A percentile compares a stretch with the other conserved stretches of the same genome.
These are phyloP conservation scores for Cantharis nigra DNA, from an alignment of 2,888 invertebrate species.

Conservation along the genomic window DNA sequence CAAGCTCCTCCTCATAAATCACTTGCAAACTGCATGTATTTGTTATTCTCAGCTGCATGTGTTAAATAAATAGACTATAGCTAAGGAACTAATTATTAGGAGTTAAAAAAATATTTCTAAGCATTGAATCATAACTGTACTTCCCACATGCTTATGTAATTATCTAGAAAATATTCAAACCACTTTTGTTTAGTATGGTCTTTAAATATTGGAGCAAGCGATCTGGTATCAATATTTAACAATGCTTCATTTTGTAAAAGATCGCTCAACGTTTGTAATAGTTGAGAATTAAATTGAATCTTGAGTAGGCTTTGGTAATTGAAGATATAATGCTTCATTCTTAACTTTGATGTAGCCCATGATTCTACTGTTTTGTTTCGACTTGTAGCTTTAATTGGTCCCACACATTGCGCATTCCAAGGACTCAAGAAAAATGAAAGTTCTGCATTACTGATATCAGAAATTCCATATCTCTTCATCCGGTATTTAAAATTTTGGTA, in stretches of 20 bases:
- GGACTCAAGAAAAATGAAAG: constrained; percentile 83
- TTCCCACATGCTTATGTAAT: constrained; percentile 89
- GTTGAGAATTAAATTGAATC: constrained; percentile 75
- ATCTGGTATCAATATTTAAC: constrained; percentile 79
- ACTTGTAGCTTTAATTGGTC: constrained; percentile 76
- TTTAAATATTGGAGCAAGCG: constrained; percentile 78
- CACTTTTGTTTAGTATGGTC: constrained; percentile 75
- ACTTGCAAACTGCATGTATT: too few species aligned
- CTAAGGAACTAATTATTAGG: too few species aligned
- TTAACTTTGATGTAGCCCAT: constrained; percentile 74
- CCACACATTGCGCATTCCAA: constrained; percentile 81
- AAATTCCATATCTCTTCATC: constrained; percentile 73
- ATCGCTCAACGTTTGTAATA: constrained; percentile 72
- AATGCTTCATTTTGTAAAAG: constrained; percentile 82
- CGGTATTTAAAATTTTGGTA: constrained; percentile 82
- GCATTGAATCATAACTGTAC: constrained; percentile 73
- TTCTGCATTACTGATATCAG: constrained; percentile 71
- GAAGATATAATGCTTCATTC: constrained; percentile 79
- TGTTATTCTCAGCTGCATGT: too few species aligned
- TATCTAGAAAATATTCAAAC: constrained; percentile 88
- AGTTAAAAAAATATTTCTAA: background rate
- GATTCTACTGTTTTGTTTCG: constrained; percentile 77
- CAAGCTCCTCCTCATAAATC: too few species aligned
- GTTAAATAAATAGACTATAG: too few species aligned
- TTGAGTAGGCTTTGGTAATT: constrained; percentile 80